These are phyloP conservation scores for Apotomis betuletana DNA, from an alignment of 2,888 invertebrate genomes.

Conservation along the genomic window DNA sequence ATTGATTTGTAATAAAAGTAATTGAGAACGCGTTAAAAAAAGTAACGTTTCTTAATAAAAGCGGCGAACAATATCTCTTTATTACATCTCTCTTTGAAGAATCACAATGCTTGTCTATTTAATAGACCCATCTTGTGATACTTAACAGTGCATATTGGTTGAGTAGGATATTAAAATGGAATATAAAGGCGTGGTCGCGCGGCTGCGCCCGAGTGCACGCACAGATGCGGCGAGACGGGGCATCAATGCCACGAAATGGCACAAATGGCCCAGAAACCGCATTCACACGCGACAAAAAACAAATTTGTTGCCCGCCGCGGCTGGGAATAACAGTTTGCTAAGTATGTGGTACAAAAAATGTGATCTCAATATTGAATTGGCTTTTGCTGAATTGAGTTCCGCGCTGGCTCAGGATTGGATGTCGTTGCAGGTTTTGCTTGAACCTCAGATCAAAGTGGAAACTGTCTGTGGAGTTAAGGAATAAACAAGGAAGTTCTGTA, in stretches of 20 bases:
- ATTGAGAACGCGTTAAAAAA: constrained; percentile 9
- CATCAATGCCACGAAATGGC: background rate
- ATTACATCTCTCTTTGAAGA: constrained; percentile 23
- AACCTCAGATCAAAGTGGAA: too few species aligned
- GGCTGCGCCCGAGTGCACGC: constrained; percentile 2
- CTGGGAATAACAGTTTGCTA: constrained; percentile 40
- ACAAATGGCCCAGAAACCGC: constrained; percentile 66
- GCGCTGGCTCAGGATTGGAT: too few species aligned
- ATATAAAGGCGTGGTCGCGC: background rate
- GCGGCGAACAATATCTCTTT: constrained; percentile 35
- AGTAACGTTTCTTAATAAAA: constrained; percentile 31
- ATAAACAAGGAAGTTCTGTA: too few species aligned
- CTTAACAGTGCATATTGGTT: constrained; percentile 14
- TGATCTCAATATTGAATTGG: constrained; percentile 12
- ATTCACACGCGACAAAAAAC: constrained; percentile 52
- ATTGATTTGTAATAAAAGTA: constrained; percentile 8
- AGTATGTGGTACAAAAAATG: constrained; percentile 38
- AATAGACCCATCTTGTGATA: constrained; percentile 15
- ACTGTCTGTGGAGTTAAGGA: too few species aligned
- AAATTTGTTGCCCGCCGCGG: constrained; percentile 40
- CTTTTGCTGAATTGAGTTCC: constrained; percentile 13
- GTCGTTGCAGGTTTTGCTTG: too few species aligned
- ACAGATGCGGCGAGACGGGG: constrained; percentile 7
- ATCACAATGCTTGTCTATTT: constrained; percentile 28
- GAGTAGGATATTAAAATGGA: constrained; percentile 15